Evolutionary conservation across 2,797 vertebrate genomes (phyloP).

Genomic region (Erethizon dorsatum): DNA sequence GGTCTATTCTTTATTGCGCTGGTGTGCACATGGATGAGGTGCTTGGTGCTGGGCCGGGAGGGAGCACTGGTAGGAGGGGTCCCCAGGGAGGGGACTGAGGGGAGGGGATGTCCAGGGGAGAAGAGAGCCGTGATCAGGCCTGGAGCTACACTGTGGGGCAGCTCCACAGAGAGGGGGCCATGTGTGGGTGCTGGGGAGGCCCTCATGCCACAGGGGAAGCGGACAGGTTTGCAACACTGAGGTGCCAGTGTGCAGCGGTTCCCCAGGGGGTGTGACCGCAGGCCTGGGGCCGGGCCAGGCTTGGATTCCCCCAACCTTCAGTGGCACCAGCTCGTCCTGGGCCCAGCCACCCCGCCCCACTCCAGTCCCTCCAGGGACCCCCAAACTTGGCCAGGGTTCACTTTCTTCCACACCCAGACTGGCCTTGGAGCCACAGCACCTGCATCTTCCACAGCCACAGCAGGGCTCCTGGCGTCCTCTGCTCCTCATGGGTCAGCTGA

Average conservation of each 20-base stretch:
- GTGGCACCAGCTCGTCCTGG: neutral
- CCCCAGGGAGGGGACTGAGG: too few species aligned
- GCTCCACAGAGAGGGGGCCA: neutral
- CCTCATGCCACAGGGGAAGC: neutral
- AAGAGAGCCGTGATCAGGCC: too few species aligned
- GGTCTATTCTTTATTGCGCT: constrained; percentile 34
- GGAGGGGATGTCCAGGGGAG: neutral
- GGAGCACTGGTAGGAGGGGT: too few species aligned
- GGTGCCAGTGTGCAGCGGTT: neutral
- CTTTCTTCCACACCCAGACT: neutral
- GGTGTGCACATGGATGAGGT: neutral
- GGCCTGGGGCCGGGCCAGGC: rapidly evolving
- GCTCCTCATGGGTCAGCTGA: neutral
- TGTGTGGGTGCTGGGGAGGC: rapidly evolving
- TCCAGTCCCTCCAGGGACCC: neutral
- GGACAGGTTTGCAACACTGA: neutral
- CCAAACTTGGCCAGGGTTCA: neutral
- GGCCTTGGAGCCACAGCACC: neutral
- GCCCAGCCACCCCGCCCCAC: rapidly evolving
- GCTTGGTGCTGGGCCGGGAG: neutral
- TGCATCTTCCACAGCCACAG: neutral
- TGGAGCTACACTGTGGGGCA: neutral
- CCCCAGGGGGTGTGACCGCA: neutral
- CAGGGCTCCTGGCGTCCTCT: neutral
- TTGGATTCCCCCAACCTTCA: neutral